Conservation (phyloP, 2,113 vertebrate species). For the Penelope pileata region DNA sequence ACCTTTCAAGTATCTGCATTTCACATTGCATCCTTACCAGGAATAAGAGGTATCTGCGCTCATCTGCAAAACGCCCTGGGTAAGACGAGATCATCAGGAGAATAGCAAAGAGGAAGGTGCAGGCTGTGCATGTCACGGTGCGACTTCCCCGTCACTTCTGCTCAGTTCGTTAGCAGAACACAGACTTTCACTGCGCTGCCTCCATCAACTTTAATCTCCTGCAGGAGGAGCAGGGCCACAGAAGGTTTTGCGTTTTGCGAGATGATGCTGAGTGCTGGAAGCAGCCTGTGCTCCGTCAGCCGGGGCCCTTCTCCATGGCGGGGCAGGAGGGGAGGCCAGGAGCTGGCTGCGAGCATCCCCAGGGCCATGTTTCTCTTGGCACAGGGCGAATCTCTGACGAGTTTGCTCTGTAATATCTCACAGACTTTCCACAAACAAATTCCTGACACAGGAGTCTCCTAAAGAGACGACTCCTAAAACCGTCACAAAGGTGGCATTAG, state of each 20-base stretch:
- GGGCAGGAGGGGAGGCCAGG: neutral
- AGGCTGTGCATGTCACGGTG: neutral
- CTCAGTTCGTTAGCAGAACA: conserved; percentile 52
- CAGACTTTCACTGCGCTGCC: conserved; percentile 35
- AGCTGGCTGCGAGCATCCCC: neutral
- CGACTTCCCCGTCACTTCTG: conserved; percentile 61
- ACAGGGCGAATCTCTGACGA: neutral
- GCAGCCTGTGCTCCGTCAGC: neutral
- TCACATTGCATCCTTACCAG: neutral
- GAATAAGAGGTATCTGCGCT: neutral
- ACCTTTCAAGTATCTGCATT: conserved; percentile 6
- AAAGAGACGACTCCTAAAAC: neutral
- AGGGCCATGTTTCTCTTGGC: neutral
- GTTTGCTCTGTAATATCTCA: neutral
- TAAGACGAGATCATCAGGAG: conserved; percentile 41
- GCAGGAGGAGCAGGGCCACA: neutral
- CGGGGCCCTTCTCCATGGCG: neutral
- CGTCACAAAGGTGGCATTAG: neutral
- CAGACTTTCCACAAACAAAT: conserved; percentile 54
- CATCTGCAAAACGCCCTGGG: conserved; percentile 20
- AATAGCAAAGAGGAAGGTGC: conserved; percentile 29
- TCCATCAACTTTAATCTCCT: conserved; percentile 59
- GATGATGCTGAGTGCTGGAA: neutral
- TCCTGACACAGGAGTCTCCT: neutral
- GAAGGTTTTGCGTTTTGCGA: neutral